These are phyloP conservation scores for Luscinia luscinia DNA, from an alignment of 2,797 vertebrate species.

Conservation along the genomic window DNA sequence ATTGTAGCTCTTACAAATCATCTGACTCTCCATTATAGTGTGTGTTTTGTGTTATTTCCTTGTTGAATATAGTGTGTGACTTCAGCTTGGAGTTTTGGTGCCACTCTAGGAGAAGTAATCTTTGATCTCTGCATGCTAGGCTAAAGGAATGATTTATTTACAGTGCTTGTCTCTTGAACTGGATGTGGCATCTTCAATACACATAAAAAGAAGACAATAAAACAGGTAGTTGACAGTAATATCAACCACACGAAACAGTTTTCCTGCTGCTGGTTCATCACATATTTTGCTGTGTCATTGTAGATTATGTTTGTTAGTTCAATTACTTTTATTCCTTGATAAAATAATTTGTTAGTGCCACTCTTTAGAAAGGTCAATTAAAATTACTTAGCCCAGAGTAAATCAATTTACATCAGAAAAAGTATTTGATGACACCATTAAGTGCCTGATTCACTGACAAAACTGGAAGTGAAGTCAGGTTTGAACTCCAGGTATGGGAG, in stretches of 20 bases:
- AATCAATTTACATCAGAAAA: constrained; percentile 10
- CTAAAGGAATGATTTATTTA: background rate
- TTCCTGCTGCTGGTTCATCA: background rate
- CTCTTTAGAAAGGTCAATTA: constrained; percentile 36
- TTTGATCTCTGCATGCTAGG: background rate
- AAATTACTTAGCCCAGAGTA: constrained; percentile 51
- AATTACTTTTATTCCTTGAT: constrained; percentile 19
- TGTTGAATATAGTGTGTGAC: background rate
- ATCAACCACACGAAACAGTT: background rate
- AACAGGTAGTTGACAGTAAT: background rate
- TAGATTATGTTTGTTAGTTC: constrained; percentile 22
- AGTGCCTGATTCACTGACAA: background rate
- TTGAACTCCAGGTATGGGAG: background rate
- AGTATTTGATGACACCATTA: background rate
- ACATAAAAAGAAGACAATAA: background rate
- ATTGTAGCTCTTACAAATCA: background rate
- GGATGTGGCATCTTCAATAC: background rate
- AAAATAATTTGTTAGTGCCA: constrained; percentile 24
- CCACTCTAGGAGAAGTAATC: background rate
- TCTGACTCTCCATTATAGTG: background rate
- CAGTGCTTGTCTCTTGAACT: background rate
- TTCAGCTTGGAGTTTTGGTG: background rate
- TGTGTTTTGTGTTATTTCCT: background rate
- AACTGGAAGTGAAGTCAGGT: background rate
- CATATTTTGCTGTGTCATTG: background rate